Evolutionary conservation across 2,113 vertebrate species (phyloP), one percentile per base, ranked within the genome.

Genomic region (Ellobius talpinus): DNA sequence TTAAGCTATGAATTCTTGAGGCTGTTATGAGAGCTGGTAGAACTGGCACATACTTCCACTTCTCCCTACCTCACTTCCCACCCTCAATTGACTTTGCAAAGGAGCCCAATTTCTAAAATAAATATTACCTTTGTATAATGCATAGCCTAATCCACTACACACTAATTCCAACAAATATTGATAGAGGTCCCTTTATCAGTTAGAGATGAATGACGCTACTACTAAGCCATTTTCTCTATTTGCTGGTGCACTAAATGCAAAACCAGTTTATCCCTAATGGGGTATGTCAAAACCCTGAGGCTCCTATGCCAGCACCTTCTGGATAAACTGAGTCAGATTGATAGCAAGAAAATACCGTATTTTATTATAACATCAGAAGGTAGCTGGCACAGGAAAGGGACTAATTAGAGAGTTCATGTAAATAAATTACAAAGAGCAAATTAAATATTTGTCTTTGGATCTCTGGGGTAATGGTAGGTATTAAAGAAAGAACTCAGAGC

Each of bases 131-230:
- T 61, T 93, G 68, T 86, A 94, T 65, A 96, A 96, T 92, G 74
- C 17, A 85, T 88, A 88, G 74, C 85, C 76, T 92, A 98, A 98
- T 98, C 74, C 52, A 87, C 73, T 66, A 63, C 33, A 89, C 23
- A 91, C 29, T 91, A 97, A 97, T 96, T 97, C 89, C 89, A 96
- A 79, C 95, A 98, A 98, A 96, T 97, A 98, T 77, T 97, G 96
- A 97, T 97, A 96, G 19, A 81, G 61, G 97, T 68, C 39, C 24
- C 29, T 63, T 97, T 96, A 86, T 47, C 74, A 66, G 26, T 94
- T 95, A 97, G 68, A 97, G 65, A 95, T 84, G 10, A 97, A 98
- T 96, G 76, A 97, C 81, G 90, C 13, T 96, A 47, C 77, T 66
- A 42, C 91, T 95, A 97, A 95, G 52, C 81, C 82, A 90, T 96